A percentile compares a stretch with the other conserved stretches of the same genome.
Evolutionary conservation across 2,113 vertebrate genomes (phyloP).

Genomic region (Pogona vitticeps): DNA sequence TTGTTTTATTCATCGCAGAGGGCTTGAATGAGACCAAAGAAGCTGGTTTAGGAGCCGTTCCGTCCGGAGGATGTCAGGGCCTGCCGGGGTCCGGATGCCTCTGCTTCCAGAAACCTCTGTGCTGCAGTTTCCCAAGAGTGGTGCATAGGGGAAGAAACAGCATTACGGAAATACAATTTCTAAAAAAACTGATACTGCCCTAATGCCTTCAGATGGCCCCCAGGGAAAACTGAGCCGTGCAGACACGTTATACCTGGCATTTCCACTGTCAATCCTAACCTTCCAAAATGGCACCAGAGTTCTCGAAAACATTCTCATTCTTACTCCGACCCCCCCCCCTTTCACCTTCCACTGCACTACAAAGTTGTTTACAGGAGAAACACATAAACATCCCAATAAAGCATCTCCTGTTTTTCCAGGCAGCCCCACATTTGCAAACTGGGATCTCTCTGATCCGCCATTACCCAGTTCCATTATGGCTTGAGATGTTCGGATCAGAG

Average conservation of each 20-base stretch:
- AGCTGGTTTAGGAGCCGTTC: background rate
- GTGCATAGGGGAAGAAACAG: too few species aligned
- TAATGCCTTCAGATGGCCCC: background rate
- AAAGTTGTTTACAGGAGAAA: rapidly evolving
- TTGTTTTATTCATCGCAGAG: slow-evolving; percentile 33
- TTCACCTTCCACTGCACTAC: background rate
- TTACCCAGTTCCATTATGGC: background rate
- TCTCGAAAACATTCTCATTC: background rate
- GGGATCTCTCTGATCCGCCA: background rate
- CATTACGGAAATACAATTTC: background rate
- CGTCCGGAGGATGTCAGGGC: background rate
- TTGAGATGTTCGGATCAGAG: background rate
- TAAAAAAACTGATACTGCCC: background rate
- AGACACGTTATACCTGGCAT: background rate
- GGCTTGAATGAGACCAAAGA: background rate
- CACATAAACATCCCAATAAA: slow-evolving; percentile 24
- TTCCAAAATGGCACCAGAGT: background rate
- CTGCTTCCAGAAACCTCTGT: background rate
- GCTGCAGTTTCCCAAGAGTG: background rate
- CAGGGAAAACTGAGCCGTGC: rapidly evolving
- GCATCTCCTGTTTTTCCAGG: background rate
- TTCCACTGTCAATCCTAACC: background rate
- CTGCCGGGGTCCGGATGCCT: background rate
- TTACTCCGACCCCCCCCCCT: background rate
- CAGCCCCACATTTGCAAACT: background rate